phyloP scores from a whole-genome alignment of 1,140 invertebrate species.

The Neotoxoptera formosana region DNA sequence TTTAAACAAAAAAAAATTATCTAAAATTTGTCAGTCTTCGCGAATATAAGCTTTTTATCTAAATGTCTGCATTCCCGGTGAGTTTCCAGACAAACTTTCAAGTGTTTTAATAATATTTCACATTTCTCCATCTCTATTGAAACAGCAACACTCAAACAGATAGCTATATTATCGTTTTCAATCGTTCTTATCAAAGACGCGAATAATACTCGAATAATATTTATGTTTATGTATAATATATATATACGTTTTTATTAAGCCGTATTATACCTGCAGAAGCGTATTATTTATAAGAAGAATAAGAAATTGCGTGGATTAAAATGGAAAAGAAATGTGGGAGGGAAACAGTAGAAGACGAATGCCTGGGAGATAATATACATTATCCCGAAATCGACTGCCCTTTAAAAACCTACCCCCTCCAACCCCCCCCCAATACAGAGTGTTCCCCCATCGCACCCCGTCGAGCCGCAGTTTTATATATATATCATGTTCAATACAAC shows the following conservation, averaged over 20 bases:
- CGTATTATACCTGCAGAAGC: neutral
- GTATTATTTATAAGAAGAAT: neutral
- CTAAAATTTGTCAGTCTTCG: too few relatives aligned
- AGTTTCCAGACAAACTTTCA: neutral
- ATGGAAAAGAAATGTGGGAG: neutral
- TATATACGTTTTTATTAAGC: constrained; percentile 5
- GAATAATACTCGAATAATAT: neutral
- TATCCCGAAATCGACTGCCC: neutral
- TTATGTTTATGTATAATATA: neutral
- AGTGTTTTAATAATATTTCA: neutral
- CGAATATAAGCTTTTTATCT: neutral
- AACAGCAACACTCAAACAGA: neutral
- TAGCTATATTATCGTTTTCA: neutral
- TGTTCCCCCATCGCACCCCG: neutral
- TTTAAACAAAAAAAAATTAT: neutral
- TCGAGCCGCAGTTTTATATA: neutral
- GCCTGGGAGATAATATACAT: neutral
- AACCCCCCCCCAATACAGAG: too few relatives aligned
- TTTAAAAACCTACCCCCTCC: neutral
- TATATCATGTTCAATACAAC: neutral
- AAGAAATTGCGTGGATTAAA: constrained; percentile 21
- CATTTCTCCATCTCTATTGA: neutral
- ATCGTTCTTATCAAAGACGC: neutral
- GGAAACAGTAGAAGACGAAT: neutral
- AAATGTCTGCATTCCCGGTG: neutral